Conservation (phyloP, 2,797 vertebrate genomes). For the Eupleurogrammus muticus region DNA sequence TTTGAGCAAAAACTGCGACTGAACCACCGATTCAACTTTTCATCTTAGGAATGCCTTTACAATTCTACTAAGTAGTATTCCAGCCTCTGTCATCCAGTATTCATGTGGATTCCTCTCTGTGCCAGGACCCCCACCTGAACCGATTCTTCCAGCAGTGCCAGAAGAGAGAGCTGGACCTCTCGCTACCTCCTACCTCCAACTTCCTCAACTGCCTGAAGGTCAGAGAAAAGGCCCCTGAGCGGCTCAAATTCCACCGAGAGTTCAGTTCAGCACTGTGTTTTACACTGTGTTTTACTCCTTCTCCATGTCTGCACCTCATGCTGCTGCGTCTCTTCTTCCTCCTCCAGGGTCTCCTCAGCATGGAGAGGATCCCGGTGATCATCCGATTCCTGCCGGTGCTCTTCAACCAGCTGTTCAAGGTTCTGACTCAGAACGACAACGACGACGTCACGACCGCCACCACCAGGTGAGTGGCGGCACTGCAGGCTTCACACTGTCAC, state of each 20-base stretch:
- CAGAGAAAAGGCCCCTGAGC: conserved; percentile 53
- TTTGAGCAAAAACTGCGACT: background rate
- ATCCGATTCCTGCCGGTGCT: conserved; percentile 95
- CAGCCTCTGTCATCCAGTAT: conserved; percentile 50
- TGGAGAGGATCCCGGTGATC: conserved; percentile 95
- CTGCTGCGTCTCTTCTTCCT: conserved; percentile 10
- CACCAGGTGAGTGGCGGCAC: conserved; percentile 87
- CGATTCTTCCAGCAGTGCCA: conserved; percentile 97
- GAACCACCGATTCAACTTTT: background rate
- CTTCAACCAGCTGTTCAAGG: conserved; percentile 96
- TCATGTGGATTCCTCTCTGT: conserved; percentile 26
- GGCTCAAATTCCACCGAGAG: conserved; percentile 16
- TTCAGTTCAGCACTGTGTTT: conserved; percentile 11
- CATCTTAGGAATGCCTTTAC: conserved; percentile 22
- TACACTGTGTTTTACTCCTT: conserved; percentile 7
- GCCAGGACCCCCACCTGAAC: conserved; percentile 95
- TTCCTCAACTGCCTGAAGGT: conserved; percentile 95
- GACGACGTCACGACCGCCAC: conserved; percentile 91
- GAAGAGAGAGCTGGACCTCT: conserved; percentile 92
- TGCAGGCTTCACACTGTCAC: conserved; percentile 1
- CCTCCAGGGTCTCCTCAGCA: conserved; percentile 92
- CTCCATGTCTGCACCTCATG: background rate
- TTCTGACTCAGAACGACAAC: conserved; percentile 92
- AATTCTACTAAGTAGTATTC: conserved; percentile 44
- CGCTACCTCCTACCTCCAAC: conserved; percentile 91